Base-by-base conservation (phyloP, 2,113 vertebrate species). In the Apodemus sylvaticus region DNA sequence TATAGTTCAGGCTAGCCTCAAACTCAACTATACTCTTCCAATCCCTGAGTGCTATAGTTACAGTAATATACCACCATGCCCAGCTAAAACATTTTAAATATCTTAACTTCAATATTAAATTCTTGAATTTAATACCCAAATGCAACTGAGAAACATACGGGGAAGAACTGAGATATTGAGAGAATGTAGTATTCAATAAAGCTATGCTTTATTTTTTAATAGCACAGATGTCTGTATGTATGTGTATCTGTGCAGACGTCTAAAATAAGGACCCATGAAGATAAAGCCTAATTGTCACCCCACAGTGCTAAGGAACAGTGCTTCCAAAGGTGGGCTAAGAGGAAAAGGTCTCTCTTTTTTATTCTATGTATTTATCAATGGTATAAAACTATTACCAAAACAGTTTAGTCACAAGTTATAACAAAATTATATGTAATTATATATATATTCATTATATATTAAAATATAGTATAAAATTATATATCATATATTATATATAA, bases 91-190 rank as follows among this genome's bases (percentile, higher is more conserved):
- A 64, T n/a, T 81, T 89, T 91, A 5, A 58, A 93, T 39, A 86
- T 86, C 83, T 13, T 83, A 42, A 90, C 86, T 81, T 93, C 3
- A 55, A 7, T 53, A 70, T 70, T 70, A 95, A 76, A 89, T 60
- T 94, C 39, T 88, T 85, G n/a, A 90, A 60, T 77, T 86, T 77
- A 13, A 9, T 58, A 86, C 7, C 55, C 68, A 94, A 90, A 77
- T 11, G 77, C 29, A 81, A 19, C 29, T 64, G 14, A 82, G 55
- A 78, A 91, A 93, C 36, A 20, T 39, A 73, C 14, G 55, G 34
- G 24, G 26, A 10, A 89, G 45, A 89, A 51, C 1, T 88, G 17
- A 86, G 9, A 89, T 76, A 2, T 8, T 78, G 13, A 83, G 58
- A 79, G n/a, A 22, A 86, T 29, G 74, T 9, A 60, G 7, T 19